phyloP scores from a whole-genome alignment of 2,113 vertebrate species.

The Caretta caretta region DNA sequence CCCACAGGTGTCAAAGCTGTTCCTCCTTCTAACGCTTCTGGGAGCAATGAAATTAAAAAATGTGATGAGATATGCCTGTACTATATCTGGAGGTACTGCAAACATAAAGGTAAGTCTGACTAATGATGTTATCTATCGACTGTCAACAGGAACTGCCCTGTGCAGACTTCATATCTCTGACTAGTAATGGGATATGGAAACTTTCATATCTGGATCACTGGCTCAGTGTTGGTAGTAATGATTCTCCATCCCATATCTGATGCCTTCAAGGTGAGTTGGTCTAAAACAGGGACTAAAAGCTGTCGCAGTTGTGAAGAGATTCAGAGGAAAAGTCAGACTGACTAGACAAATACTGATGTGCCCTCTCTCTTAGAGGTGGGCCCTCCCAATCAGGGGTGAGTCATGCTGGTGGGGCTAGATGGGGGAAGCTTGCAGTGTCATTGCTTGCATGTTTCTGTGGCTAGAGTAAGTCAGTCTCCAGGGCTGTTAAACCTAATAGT shows the following conservation, averaged over 20 bases:
- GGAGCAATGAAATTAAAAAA: conserved; percentile 60
- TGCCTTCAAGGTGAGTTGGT: background rate
- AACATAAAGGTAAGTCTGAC: conserved; percentile 79
- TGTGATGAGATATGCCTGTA: conserved; percentile 86
- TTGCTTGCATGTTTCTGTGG: background rate
- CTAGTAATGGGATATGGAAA: background rate
- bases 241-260: rapidly evolving
- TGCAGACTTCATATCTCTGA: background rate
- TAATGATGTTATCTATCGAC: background rate
- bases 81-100: conserved; percentile 83
- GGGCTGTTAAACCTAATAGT: background rate
- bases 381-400: background rate
- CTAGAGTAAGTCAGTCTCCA: background rate
- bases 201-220: background rate
- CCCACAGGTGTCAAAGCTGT: background rate
- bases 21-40: background rate
- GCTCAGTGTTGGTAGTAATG: background rate
- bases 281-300: background rate
- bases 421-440: background rate
- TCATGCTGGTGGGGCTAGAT: background rate
- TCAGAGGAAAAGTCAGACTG: background rate
- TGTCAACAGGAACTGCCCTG: background rate
- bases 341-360: background rate
- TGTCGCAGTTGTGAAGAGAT: background rate
- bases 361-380: too few species aligned